Conservation (phyloP, 2,113 vertebrate genomes). For the Mobula birostris region DNA sequence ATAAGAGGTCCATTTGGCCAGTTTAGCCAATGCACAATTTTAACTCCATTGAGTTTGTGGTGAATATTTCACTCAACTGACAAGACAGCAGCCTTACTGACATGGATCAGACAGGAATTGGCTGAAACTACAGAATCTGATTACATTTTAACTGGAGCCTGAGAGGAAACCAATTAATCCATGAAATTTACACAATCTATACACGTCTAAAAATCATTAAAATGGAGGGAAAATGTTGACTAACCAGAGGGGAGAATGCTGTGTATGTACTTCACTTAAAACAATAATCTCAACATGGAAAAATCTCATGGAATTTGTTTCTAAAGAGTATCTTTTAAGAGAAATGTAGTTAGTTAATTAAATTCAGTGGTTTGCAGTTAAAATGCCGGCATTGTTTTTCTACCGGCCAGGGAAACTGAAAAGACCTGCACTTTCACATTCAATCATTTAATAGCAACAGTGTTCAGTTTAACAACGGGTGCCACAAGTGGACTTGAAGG, state of each 20-base stretch:
- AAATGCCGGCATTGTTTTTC: background rate
- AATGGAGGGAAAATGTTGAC: background rate
- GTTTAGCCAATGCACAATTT: background rate
- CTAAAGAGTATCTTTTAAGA: background rate
- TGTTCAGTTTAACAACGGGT: slow-evolving; percentile 3
- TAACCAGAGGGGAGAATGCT: background rate
- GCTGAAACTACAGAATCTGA: background rate
- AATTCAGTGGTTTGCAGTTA: background rate
- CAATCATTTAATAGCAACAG: too few species aligned
- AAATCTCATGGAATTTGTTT: background rate
- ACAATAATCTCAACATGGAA: background rate
- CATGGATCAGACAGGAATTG: background rate
- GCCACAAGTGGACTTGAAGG: background rate
- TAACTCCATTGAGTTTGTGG: background rate
- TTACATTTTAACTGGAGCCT: background rate
- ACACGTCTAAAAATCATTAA: background rate
- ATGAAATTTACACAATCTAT: background rate
- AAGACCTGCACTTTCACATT: too few species aligned
- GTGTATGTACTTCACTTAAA: background rate
- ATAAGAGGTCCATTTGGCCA: background rate
- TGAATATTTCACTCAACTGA: background rate
- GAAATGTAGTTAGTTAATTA: background rate
- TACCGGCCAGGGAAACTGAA: background rate
- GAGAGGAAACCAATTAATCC: background rate
- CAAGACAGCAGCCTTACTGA: background rate